A percentile compares a stretch with the other conserved stretches of the same genome.
phyloP scores from a whole-genome alignment of 2,797 vertebrate species.

The Anabacerthia variegaticeps region DNA sequence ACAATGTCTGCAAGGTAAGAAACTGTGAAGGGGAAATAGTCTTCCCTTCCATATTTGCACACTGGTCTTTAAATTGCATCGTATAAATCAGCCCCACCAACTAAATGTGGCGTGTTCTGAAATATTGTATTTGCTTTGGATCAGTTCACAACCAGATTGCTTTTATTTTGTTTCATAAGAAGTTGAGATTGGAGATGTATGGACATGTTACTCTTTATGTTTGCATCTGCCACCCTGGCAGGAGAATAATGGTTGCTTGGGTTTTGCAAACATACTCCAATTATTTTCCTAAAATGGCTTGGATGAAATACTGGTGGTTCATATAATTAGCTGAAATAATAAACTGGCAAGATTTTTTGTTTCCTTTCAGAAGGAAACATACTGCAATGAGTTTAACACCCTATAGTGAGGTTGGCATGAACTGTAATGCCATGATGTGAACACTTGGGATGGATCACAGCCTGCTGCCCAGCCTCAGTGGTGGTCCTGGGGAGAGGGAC shows the following conservation, averaged over 20 bases:
- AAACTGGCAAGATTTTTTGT: constrained; percentile 29
- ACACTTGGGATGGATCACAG: not conserved
- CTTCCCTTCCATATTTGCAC: constrained; percentile 13
- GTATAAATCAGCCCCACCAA: constrained; percentile 47
- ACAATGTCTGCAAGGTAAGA: not conserved
- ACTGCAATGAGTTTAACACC: not conserved
- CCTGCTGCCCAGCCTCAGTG: not conserved
- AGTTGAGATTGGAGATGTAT: constrained; percentile 54
- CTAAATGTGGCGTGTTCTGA: constrained; percentile 32
- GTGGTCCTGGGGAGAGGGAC: not conserved
- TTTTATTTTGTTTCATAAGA: constrained; percentile 64
- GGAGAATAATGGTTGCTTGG: constrained; percentile 44
- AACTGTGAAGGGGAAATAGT: constrained; percentile 38
- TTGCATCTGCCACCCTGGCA: constrained; percentile 55
- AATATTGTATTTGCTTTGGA: constrained; percentile 66
- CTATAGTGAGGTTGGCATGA: not conserved
- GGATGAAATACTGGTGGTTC: constrained; percentile 41
- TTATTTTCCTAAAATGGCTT: constrained; percentile 45
- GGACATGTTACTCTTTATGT: constrained; percentile 45
- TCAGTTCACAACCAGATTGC: constrained; percentile 69
- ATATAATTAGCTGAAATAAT: constrained; percentile 64
- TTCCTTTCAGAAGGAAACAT: constrained; percentile 32
- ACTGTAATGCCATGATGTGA: not conserved
- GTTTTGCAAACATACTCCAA: constrained; percentile 36
- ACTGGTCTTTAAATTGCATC: constrained; percentile 2